Evolutionary conservation across 2,888 invertebrate genomes (phyloP), one percentile per base, ranked within the genome.

Genomic region (Ephialtes manifestator): DNA sequence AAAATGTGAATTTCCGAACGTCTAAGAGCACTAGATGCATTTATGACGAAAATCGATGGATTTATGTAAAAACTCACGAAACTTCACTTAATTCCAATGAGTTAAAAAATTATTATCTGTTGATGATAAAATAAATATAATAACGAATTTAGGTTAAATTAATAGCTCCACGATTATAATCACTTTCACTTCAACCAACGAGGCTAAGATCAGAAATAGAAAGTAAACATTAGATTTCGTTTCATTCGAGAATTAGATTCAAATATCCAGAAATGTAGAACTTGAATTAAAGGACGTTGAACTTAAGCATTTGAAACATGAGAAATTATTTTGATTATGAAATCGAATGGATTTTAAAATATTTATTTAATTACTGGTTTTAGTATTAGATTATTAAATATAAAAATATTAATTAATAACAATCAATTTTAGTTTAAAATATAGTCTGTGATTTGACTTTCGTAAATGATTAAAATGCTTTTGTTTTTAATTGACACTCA

Each of bases 301-400:
- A n/a, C 72, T 8, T 20, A 24, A 71, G 51, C 11, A 18, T n/a
- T 10, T 39, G n/a, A 72, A 15, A n/a, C 2, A 53, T 18, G 18
- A n/a, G 51, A 71, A 53, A 70, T 18, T 10, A 28, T 31, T 4
- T 31, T 31, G 3, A 1, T 31, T 31, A n/a, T 67, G n/a, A 8
- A 70, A 48, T 68, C n/a, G n/a, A 51, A 70, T 15, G 31, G 7
- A 51, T 68, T 43, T 67, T 43, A n/a, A n/a, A n/a, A n/a, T n/a
- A n/a, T n/a, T n/a, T n/a, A n/a, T n/a, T n/a, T n/a, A n/a, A n/a
- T n/a, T n/a, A n/a, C n/a, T n/a, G n/a, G n/a, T n/a, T n/a, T n/a
- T n/a, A n/a, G n/a, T n/a, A n/a, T n/a, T n/a, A n/a, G n/a, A n/a
- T n/a, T n/a, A n/a, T n/a, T n/a, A n/a, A n/a, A n/a, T n/a, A 43